These are phyloP conservation scores for Chromobotia macracanthus DNA, from an alignment of 2,797 vertebrate genomes.

Conservation along the genomic window DNA sequence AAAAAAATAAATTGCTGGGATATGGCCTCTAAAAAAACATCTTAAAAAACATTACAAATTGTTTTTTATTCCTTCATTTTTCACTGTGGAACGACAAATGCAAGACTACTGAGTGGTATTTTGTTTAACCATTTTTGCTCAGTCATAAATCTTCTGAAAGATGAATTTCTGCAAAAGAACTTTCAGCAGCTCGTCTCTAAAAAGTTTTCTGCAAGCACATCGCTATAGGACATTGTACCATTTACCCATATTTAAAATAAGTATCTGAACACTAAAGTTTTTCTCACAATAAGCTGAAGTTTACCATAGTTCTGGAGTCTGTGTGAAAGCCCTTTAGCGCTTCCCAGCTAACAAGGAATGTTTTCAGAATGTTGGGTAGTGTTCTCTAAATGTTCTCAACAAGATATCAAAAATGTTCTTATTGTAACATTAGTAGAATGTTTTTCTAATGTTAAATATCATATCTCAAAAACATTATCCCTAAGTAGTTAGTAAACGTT, in stretches of 20 bases:
- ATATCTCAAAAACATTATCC: too few relatives aligned
- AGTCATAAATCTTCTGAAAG: background rate
- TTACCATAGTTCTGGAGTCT: background rate
- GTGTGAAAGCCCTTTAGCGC: background rate
- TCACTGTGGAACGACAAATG: background rate
- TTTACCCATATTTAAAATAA: background rate
- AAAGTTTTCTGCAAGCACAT: background rate
- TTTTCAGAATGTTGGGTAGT: too few relatives aligned
- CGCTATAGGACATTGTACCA: background rate
- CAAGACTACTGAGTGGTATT: background rate
- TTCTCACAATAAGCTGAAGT: background rate
- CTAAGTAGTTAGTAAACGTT: too few relatives aligned
- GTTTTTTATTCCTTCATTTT: background rate
- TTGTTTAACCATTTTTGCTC: conserved; percentile 2
- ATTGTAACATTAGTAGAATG: too few relatives aligned
- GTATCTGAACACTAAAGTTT: background rate
- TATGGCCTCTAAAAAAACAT: background rate
- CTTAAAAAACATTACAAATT: background rate
- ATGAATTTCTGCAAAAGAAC: conserved; percentile 13
- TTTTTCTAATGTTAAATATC: too few relatives aligned
- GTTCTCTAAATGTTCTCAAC: too few relatives aligned
- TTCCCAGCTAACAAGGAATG: too few relatives aligned
- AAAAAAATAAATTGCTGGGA: background rate
- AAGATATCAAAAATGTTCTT: too few relatives aligned
- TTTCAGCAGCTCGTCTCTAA: conserved; percentile 3